Percentiles rank a stretch among this genome's conserved stretches.
Conservation (phyloP, 2,113 vertebrate genomes). For the Loxodonta africana region DNA sequence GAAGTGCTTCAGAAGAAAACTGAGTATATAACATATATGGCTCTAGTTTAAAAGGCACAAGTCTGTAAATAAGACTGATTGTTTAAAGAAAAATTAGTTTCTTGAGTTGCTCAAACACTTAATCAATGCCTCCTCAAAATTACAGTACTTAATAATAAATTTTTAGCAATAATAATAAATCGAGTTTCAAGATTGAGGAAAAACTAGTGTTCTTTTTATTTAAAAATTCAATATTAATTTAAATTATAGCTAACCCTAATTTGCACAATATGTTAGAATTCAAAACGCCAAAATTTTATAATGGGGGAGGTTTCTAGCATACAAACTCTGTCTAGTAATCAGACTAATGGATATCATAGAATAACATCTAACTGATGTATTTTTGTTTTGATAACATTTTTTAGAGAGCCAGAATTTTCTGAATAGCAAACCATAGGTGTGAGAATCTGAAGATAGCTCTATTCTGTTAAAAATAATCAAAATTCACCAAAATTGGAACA, state of each 20-base stretch:
- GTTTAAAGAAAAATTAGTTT: constrained; percentile 57
- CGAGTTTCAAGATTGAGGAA: constrained; percentile 21
- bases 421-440: background rate
- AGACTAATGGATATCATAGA: background rate
- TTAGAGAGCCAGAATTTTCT: constrained; percentile 46
- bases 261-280: background rate
- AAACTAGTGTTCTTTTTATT: background rate
- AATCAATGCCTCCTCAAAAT: constrained; percentile 23
- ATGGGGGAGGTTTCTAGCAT: background rate
- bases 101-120: constrained; percentile 3
- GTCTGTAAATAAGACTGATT: constrained; percentile 38
- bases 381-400: constrained; percentile 51
- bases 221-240: constrained; percentile 12
- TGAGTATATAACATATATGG: constrained; percentile 46
- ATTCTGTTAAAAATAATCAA: background rate
- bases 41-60: constrained; percentile 42
- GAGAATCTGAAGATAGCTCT: background rate
- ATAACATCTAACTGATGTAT: background rate
- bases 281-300: background rate
- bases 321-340: background rate
- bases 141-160: constrained; percentile 9
- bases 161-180: constrained; percentile 27
- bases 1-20: constrained; percentile 58
- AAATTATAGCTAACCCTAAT: constrained; percentile 31
- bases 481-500: background rate